A percentile compares a stretch with the other conserved stretches of the same genome.
Conservation (phyloP, 2,888 invertebrate genomes). For the Tolmerus cingulatus region DNA sequence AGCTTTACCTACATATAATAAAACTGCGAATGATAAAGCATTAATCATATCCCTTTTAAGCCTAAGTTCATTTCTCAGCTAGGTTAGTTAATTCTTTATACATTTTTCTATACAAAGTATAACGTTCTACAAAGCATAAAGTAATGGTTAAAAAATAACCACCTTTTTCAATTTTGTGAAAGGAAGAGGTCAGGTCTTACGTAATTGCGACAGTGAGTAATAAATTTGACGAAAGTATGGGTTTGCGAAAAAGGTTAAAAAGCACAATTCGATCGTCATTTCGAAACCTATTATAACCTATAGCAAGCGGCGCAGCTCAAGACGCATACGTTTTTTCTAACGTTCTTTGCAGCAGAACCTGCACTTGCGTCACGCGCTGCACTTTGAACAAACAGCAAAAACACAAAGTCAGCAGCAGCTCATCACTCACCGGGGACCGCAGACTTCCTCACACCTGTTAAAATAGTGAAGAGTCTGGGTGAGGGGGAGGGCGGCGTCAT, state of each 20-base stretch:
- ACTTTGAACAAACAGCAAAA: background rate
- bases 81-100: too few relatives aligned
- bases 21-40: too few relatives aligned
- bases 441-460: background rate
- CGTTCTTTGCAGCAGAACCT: background rate
- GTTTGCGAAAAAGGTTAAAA: background rate
- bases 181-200: background rate
- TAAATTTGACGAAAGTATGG: background rate
- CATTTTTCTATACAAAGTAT: too few relatives aligned
- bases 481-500: background rate
- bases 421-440: background rate
- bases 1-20: too few relatives aligned
- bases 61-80: too few relatives aligned
- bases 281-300: background rate
- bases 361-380: background rate
- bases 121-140: too few relatives aligned
- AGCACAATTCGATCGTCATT: background rate
- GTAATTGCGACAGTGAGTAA: background rate
- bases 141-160: too few relatives aligned
- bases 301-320: background rate
- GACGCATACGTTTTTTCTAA: background rate
- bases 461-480: background rate
- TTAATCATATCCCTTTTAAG: too few relatives aligned
- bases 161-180: background rate
- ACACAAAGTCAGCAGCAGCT: background rate